Evolutionary conservation across 2,888 invertebrate genomes (phyloP), one percentile per base, ranked within the genome.

Genomic region (Linnaemya tessellans): DNA sequence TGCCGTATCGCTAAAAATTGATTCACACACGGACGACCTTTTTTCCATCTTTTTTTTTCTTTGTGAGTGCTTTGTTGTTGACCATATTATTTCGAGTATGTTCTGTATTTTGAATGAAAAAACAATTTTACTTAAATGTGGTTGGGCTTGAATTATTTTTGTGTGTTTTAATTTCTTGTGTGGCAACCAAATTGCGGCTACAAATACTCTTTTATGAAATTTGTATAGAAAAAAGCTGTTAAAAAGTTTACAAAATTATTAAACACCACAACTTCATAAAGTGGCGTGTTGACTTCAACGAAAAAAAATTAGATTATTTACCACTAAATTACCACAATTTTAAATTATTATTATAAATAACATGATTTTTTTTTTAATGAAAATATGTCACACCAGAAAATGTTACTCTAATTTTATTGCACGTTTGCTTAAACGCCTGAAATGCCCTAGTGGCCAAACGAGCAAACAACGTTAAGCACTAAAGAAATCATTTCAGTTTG

Each of bases 191-290:
- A 10, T 11, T 67, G 43, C 54, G 51, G 70, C 67, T 56, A n/a
- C 25, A 68, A 68, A n/a, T 11, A 43, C 20, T 13, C 35, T 49
- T 49, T 35, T 49, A 25, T 30, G 30, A 35, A 77, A 67, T 51
- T 10, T 54, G 1, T 9, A 38, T 20, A 62, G 8, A 15, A 60
- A 30, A 30, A 30, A 46, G 15, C 8, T 46, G n/a, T 41, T 15
- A 65, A 22, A 3, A 58, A n/a, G 8, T 25, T 73, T 30, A 22
- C 41, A 51, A 65, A n/a, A 67, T 25, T 30, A 54, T 56, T 56
- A 80, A 74, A 46, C 68, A 64, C 68, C 20, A 51, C 73, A 78
- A 84, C 58, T 80, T 74, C 25, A 78, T 38, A 68, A 81, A 73
- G 77, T 71, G 30, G 43, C 70, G 54, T 77, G 77, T 60, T 64